Conservation (phyloP, 23 tunicate species). For the Trididemnum clinides region DNA sequence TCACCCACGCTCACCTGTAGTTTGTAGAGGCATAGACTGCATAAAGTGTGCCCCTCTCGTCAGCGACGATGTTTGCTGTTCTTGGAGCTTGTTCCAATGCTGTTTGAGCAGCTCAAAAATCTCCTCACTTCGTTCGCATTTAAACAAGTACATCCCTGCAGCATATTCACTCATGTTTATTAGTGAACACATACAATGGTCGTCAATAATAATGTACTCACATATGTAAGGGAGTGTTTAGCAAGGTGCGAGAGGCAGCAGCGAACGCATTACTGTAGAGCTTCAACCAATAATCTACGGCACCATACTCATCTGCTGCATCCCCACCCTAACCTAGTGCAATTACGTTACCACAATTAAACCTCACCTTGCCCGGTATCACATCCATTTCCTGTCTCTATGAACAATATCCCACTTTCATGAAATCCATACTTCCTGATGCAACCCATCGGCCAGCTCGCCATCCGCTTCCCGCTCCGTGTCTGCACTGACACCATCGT, state of each 20-base stretch:
- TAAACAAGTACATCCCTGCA: conserved; percentile 85
- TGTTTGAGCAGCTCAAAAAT: conserved; percentile 68
- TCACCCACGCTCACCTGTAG: too few relatives aligned
- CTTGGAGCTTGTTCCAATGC: conserved; percentile 54
- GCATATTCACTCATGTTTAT: background rate
- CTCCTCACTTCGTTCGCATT: conserved; percentile 75
- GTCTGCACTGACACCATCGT: conserved; percentile 56
- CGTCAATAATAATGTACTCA: too few relatives aligned
- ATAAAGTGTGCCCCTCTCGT: too few relatives aligned
- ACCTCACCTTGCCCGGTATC: conserved; percentile 85
- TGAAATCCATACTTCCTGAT: conserved; percentile 76
- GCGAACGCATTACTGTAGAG: too few relatives aligned
- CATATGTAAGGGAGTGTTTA: too few relatives aligned
- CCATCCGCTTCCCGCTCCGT: conserved; percentile 71
- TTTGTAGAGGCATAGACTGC: too few relatives aligned
- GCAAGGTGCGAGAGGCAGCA: too few relatives aligned
- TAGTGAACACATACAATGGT: too few relatives aligned
- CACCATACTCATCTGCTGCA: too few relatives aligned
- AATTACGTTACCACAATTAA: too few relatives aligned
- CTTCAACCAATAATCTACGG: too few relatives aligned
- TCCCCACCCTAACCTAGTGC: too few relatives aligned
- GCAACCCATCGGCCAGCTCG: conserved; percentile 89
- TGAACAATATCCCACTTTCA: conserved; percentile 43
- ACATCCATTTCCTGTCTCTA: conserved; percentile 90
- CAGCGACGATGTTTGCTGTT: background rate